phyloP scores from a whole-genome alignment of 2,113 vertebrate genomes.

The Pyxicephalus adspersus region DNA sequence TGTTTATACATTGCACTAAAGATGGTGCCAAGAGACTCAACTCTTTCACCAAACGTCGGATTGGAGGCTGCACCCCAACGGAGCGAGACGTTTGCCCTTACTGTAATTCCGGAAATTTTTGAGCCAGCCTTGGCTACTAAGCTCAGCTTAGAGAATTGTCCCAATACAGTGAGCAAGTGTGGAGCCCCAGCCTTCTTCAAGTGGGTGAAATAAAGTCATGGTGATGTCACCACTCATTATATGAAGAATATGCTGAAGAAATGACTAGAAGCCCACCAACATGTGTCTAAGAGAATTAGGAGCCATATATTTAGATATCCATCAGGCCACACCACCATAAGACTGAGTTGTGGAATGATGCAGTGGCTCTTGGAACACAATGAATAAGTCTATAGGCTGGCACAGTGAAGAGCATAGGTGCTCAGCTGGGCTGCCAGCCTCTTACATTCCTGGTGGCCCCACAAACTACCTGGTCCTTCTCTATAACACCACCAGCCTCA shows the following conservation, averaged over 20 bases:
- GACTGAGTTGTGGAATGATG: constrained; percentile 43
- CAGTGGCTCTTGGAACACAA: constrained; percentile 33
- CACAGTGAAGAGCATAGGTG: constrained; percentile 12
- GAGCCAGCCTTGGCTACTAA: constrained; percentile 10
- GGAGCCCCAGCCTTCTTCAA: background rate
- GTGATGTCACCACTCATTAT: background rate
- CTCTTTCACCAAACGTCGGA: background rate
- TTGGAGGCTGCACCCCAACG: background rate
- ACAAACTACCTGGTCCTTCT: constrained; percentile 33
- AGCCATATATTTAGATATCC: constrained; percentile 27
- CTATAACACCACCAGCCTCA: constrained; percentile 37
- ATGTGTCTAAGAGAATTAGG: constrained; percentile 21
- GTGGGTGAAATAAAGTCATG: too few relatives aligned
- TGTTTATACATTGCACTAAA: background rate
- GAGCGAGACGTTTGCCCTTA: background rate
- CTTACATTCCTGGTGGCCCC: constrained; percentile 14
- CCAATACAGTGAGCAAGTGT: background rate
- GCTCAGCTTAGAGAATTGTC: background rate
- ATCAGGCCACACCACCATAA: constrained; percentile 40
- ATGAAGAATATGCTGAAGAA: background rate
- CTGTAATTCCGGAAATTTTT: background rate
- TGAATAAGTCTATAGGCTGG: constrained; percentile 33
- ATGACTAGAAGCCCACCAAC: constrained; percentile 19
- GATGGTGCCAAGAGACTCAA: background rate
- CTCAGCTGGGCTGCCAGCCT: constrained; percentile 12